phyloP scores from a whole-genome alignment of 2,797 vertebrate genomes.

The Melanotaenia maccullochi region DNA sequence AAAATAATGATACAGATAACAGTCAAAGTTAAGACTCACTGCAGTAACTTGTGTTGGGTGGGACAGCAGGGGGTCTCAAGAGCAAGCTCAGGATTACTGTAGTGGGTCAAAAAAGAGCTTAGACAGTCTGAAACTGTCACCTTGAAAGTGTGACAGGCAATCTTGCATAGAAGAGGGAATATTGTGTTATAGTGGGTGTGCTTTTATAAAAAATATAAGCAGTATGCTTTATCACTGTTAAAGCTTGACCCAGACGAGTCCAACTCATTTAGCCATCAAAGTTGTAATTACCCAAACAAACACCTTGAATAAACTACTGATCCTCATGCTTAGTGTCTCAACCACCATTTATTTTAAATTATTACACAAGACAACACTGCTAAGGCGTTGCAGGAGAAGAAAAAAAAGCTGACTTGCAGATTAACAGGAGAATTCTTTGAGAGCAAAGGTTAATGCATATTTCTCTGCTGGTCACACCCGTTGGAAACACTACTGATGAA shows the following conservation, averaged over 20 bases:
- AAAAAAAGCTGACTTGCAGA: conserved; percentile 29
- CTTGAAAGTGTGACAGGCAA: conserved; percentile 40
- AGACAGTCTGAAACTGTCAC: conserved; percentile 48
- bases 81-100: conserved; percentile 36
- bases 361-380: conserved; percentile 14
- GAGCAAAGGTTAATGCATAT: conserved; percentile 59
- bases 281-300: conserved; percentile 38
- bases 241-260: conserved; percentile 5
- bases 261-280: conserved; percentile 18
- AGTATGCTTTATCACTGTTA: not conserved
- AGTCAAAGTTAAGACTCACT: conserved; percentile 56
- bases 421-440: conserved; percentile 40
- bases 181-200: not conserved
- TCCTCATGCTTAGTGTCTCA: conserved; percentile 26
- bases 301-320: conserved; percentile 39
- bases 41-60: conserved; percentile 47
- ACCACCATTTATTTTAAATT: conserved; percentile 26
- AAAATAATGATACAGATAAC: conserved; percentile 70
- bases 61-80: conserved; percentile 28
- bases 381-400: conserved; percentile 34
- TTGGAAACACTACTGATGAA: conserved; percentile 57
- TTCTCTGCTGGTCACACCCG: conserved; percentile 35
- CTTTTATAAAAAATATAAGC: no score
- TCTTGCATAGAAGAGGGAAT: conserved; percentile 34
- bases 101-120: conserved; percentile 50